These are phyloP conservation scores for Drosophila paranaensis DNA, from an alignment of 2,888 invertebrate species.

Conservation along the genomic window DNA sequence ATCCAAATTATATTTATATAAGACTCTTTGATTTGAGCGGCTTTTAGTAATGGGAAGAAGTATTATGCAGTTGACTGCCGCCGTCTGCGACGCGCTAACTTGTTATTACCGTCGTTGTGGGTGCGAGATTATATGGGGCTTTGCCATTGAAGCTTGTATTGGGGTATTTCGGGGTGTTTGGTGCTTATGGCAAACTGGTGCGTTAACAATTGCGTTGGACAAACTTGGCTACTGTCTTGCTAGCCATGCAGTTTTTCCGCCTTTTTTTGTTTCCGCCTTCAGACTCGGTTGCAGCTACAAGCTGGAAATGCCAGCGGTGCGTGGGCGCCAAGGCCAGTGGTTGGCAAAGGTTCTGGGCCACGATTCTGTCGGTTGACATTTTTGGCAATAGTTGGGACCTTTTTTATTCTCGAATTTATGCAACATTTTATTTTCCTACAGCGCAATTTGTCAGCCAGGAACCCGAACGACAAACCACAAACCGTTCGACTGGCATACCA, in stretches of 20 bases:
- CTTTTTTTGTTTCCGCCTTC: background rate
- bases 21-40: too few relatives aligned
- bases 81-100: background rate
- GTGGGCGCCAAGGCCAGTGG: constrained; percentile 55
- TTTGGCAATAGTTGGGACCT: constrained; percentile 38
- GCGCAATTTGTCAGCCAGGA: constrained; percentile 38
- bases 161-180: constrained; percentile 3
- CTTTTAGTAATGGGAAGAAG: background rate
- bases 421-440: constrained; percentile 29
- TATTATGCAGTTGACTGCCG: background rate
- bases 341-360: constrained; percentile 58
- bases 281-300: constrained; percentile 33
- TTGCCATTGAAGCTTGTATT: constrained; percentile 23
- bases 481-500: constrained; percentile 54
- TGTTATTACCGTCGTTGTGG: constrained; percentile 15
- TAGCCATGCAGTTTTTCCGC: constrained; percentile 19
- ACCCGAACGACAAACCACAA: constrained; percentile 53
- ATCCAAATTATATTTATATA: background rate
- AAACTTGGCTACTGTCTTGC: constrained; percentile 28
- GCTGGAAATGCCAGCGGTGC: constrained; percentile 63
- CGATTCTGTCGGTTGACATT: constrained; percentile 37
- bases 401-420: constrained; percentile 36
- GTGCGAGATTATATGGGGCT: background rate
- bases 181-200: constrained; percentile 21
- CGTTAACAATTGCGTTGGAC: constrained; percentile 9